Percentiles rank a stretch among this genome's conserved stretches.
These are phyloP conservation scores for Eupithecia tripunctaria DNA, from an alignment of 2,888 invertebrate species.

Conservation along the genomic window DNA sequence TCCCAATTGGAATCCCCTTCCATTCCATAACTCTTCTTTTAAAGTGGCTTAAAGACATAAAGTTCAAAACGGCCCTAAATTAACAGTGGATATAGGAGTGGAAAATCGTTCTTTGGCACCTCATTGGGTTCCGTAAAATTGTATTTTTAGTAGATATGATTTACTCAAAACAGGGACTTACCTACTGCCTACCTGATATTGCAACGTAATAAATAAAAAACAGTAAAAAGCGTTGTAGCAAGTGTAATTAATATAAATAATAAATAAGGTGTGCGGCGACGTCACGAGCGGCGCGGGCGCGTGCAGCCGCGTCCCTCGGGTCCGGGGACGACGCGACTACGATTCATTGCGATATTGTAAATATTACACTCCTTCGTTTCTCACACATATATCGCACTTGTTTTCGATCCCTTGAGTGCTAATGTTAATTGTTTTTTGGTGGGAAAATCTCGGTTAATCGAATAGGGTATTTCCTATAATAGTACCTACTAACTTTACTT, in stretches of 20 bases:
- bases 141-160: too few relatives aligned
- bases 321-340: conserved; percentile 46
- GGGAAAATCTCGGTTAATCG: conserved; percentile 30
- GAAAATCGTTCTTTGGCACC: too few relatives aligned
- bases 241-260: conserved; percentile 76
- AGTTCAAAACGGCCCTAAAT: too few relatives aligned
- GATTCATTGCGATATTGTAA: conserved; percentile 72
- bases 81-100: too few relatives aligned
- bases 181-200: conserved; percentile 23
- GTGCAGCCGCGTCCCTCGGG: conserved; percentile 55
- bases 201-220: conserved; percentile 44
- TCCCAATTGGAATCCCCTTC: too few relatives aligned
- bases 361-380: conserved; percentile 70
- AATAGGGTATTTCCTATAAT: not conserved
- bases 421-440: conserved; percentile 33
- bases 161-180: not conserved
- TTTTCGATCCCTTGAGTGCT: conserved; percentile 54
- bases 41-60: too few relatives aligned
- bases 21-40: too few relatives aligned
- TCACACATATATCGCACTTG: conserved; percentile 63
- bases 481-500: too few relatives aligned
- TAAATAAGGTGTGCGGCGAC: conserved; percentile 66
- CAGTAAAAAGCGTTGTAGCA: conserved; percentile 58
- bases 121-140: too few relatives aligned
- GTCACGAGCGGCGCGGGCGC: conserved; percentile 56